Evolutionary conservation across 2,113 vertebrate genomes (phyloP), one percentile per base, ranked within the genome.

Genomic region (Neopipo cinnamomea): DNA sequence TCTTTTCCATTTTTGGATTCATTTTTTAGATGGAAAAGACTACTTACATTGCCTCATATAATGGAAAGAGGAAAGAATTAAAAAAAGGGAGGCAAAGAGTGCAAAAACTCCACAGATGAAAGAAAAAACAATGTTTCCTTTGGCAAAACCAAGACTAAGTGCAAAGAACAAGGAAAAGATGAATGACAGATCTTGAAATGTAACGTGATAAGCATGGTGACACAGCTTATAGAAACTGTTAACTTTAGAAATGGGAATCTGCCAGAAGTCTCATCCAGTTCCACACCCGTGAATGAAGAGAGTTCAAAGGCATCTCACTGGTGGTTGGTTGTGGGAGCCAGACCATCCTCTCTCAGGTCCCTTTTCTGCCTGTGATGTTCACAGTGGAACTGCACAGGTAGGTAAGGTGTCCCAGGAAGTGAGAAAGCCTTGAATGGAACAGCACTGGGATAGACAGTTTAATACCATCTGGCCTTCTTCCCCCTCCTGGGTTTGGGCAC

Each of bases 91-190:
- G 13, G 52, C 19, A 85, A 91, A 47, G 47, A 78, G 61, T 70
- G 35, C 7, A 68, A 56, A 71, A 39, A 3, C 9, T 9, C 18
- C 1, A 0, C 2, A 12, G 52, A 23, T 42, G 8, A 35, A 47
- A 53, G 25, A 66, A 88, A 66, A 73, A 22, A 85, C 74, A 63
- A 37, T 25, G 8, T 71, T 84, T 85, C 23, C 25, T 81, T 65
- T 35, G 23, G 73, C 44, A 91, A 94, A 82, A 87, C 24, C 61
- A 78, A 67, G 31, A 59, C 42, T 28, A 41, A 86, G 52, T 25
- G 30, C 35, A 68, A 78, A 75, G n/a, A 91, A 66, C 24, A 52
- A 52, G 15, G 47, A 33, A 72, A 91, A 79, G 18, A 85, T 61
- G 53, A 84, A 46, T 37, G 41, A 35, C 41, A 72, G 31, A 56